Percentiles rank a stretch among this genome's conserved stretches.
phyloP scores from a whole-genome alignment of 2,888 invertebrate genomes.

The Melanotus villosus region DNA sequence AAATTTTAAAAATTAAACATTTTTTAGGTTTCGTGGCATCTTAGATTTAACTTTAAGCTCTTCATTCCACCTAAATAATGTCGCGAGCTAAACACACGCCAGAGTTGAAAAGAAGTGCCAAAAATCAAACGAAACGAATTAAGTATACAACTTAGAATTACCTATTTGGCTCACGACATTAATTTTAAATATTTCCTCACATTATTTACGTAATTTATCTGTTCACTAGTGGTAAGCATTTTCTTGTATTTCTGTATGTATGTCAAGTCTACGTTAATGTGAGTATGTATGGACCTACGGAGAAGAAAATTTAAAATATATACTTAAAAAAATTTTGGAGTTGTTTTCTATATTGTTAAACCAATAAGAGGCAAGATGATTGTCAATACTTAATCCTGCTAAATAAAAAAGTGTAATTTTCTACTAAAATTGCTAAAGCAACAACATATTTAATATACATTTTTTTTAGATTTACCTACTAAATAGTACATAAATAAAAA shows the following conservation, averaged over 20 bases:
- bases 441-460: too few species aligned
- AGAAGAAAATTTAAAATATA: slow-evolving; percentile 67
- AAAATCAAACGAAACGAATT: slow-evolving; percentile 43
- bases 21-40: slow-evolving; percentile 2
- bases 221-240: slow-evolving; percentile 57
- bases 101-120: slow-evolving; percentile 45
- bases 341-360: neutral
- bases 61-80: slow-evolving; percentile 21
- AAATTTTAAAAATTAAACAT: neutral
- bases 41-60: slow-evolving; percentile 4
- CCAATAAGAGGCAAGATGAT: neutral
- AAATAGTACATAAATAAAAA: too few species aligned
- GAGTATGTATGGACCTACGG: slow-evolving; percentile 68
- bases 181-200: slow-evolving; percentile 11
- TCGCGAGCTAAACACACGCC: slow-evolving; percentile 28
- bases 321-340: slow-evolving; percentile 51
- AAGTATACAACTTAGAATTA: slow-evolving; percentile 22
- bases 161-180: slow-evolving; percentile 23
- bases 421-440: too few species aligned
- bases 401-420: too few species aligned
- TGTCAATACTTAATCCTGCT: too few species aligned
- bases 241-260: slow-evolving; percentile 68
- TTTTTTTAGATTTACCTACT: too few species aligned
- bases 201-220: slow-evolving; percentile 35
- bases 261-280: slow-evolving; percentile 67